Percentiles rank a stretch among this genome's conserved stretches.
Evolutionary conservation across 2,113 vertebrate genomes (phyloP).

Genomic region (Passer domesticus): DNA sequence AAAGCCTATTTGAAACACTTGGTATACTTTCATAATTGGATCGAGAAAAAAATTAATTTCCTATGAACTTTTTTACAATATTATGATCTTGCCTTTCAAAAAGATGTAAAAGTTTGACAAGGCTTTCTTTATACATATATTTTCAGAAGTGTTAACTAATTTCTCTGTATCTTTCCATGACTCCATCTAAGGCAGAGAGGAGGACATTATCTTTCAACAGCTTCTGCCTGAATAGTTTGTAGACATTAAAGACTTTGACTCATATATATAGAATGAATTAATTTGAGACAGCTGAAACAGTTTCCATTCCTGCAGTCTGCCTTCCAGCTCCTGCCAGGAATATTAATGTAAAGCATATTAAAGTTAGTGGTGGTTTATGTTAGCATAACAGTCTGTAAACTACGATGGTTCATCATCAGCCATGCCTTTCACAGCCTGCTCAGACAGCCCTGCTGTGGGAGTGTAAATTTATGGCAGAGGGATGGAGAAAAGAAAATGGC

Average conservation of each 20-base stretch:
- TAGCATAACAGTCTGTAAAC: constrained; percentile 24
- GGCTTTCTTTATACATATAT: background rate
- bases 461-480: constrained; percentile 45
- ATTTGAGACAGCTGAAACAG: constrained; percentile 21
- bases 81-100: background rate
- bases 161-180: background rate
- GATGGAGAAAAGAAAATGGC: background rate
- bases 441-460: constrained; percentile 24
- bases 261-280: constrained; percentile 14
- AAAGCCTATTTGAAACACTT: background rate
- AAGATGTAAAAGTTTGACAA: background rate
- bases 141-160: background rate
- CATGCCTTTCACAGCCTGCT: constrained; percentile 18
- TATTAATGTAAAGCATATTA: constrained; percentile 27
- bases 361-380: constrained; percentile 38
- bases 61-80: background rate
- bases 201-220: background rate
- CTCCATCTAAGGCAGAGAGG: background rate
- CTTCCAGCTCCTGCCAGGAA: constrained; percentile 9
- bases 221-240: background rate
- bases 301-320: constrained; percentile 4
- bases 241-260: constrained; percentile 16
- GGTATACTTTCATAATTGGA: background rate
- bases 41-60: background rate
- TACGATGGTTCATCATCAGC: constrained; percentile 2